Evolutionary conservation across 2,797 vertebrate genomes (phyloP).

Genomic region (Danio tinwini): DNA sequence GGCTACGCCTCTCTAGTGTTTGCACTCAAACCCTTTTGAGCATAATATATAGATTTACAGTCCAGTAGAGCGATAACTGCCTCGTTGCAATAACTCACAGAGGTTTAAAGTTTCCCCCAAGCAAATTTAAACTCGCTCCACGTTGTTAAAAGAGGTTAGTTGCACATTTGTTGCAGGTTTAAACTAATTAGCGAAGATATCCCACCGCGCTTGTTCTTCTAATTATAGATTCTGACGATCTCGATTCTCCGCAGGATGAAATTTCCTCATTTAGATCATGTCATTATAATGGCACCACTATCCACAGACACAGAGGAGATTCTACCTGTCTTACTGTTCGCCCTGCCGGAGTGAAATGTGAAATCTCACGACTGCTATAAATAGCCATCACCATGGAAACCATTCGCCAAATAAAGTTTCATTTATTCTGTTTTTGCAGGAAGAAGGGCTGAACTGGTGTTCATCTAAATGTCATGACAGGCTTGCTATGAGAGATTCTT

Average conservation of each 20-base stretch:
- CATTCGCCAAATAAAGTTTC: slow-evolving; percentile 1
- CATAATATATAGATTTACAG: slow-evolving; percentile 52
- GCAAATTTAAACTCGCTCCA: slow-evolving; percentile 44
- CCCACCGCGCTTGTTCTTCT: slow-evolving; percentile 69
- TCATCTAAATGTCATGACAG: slow-evolving; percentile 18
- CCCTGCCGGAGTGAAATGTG: slow-evolving; percentile 31
- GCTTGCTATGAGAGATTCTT: background rate
- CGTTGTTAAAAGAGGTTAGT: slow-evolving; percentile 73
- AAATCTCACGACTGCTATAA: slow-evolving; percentile 16
- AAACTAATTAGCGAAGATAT: slow-evolving; percentile 75
- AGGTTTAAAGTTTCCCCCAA: slow-evolving; percentile 47
- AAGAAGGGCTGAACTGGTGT: slow-evolving; percentile 11
- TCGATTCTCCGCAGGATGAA: slow-evolving; percentile 31
- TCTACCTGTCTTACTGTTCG: slow-evolving; percentile 1
- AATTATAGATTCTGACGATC: slow-evolving; percentile 61
- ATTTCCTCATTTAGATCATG: slow-evolving; percentile 10
- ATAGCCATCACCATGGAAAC: slow-evolving; percentile 46
- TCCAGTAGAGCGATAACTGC: slow-evolving; percentile 36
- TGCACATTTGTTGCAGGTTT: slow-evolving; percentile 63
- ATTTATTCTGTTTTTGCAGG: background rate
- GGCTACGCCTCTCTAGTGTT: background rate
- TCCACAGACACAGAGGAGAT: slow-evolving; percentile 19
- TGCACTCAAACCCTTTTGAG: slow-evolving; percentile 38
- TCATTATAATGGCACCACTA: slow-evolving; percentile 1
- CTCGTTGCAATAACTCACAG: slow-evolving; percentile 48